phyloP scores from a whole-genome alignment of 2,888 invertebrate species.

The Ichneumoninae sp. region DNA sequence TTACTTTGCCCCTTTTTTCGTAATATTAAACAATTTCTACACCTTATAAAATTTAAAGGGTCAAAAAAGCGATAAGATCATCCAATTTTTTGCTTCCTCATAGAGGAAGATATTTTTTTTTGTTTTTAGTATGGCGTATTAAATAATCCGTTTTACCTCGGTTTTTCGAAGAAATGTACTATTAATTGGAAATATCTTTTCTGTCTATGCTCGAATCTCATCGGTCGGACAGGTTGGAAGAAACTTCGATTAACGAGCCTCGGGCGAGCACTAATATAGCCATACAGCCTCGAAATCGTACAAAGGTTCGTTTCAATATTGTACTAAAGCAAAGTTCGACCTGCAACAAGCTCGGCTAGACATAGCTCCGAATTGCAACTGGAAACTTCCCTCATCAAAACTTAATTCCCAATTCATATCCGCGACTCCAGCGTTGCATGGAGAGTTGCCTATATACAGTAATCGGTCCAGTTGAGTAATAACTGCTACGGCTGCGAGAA shows the following conservation, averaged over 20 bases:
- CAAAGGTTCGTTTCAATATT: conserved; percentile 35
- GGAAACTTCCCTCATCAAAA: conserved; percentile 47
- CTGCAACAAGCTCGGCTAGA: neutral
- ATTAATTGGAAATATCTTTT: neutral
- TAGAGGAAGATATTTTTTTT: too few relatives aligned
- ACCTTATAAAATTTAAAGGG: too few relatives aligned
- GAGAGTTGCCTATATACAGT: neutral
- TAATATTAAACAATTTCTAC: too few relatives aligned
- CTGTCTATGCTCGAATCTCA: neutral
- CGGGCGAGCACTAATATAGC: neutral
- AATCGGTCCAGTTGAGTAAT: conserved; percentile 6
- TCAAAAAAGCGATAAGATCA: too few relatives aligned
- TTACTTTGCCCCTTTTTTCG: too few relatives aligned
- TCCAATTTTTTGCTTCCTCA: too few relatives aligned
- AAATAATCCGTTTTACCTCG: too few relatives aligned
- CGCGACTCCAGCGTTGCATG: neutral
- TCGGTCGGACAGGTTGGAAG: neutral
- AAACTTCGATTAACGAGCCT: conserved; percentile 23
- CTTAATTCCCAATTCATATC: conserved; percentile 37
- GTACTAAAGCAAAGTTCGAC: conserved; percentile 6
- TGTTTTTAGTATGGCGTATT: too few relatives aligned
- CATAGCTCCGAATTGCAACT: conserved; percentile 27
- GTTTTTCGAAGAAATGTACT: neutral
- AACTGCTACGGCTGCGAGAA: neutral
- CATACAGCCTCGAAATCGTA: conserved; percentile 13